A percentile compares a stretch with the other conserved stretches of the same genome.
Evolutionary conservation across 2,113 vertebrate genomes (phyloP).

Genomic region (Pygoscelis adeliae): DNA sequence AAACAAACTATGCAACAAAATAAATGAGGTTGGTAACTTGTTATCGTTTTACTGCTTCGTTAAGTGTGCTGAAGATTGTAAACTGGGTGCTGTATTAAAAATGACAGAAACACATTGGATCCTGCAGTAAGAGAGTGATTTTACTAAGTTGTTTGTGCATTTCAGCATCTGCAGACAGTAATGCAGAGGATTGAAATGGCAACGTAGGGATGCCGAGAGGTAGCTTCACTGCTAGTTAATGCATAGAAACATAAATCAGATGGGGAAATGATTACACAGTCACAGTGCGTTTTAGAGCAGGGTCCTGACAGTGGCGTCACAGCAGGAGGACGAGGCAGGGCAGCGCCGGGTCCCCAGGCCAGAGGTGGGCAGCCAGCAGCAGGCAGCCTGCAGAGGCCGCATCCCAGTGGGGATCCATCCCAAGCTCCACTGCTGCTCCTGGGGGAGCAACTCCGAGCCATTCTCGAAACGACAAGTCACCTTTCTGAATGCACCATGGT

Average conservation of each 20-base stretch:
- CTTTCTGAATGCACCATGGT: neutral
- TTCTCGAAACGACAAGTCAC: neutral
- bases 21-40: slow-evolving; percentile 31
- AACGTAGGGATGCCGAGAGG: neutral
- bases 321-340: neutral
- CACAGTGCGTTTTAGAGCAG: neutral
- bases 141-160: neutral
- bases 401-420: rapidly evolving
- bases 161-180: neutral
- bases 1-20: slow-evolving; percentile 27
- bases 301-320: neutral
- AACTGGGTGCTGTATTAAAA: slow-evolving; percentile 27
- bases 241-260: neutral
- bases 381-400: neutral
- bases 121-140: neutral
- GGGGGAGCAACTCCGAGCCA: neutral
- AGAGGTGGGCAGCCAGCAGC: neutral
- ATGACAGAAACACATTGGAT: neutral
- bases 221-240: rapidly evolving
- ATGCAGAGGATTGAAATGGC: neutral
- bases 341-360: neutral
- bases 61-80: neutral
- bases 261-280: rapidly evolving
- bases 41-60: neutral
- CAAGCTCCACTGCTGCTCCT: neutral